phyloP scores from a whole-genome alignment of 1,140 invertebrate species.

The Plectrocnemia conspersa region DNA sequence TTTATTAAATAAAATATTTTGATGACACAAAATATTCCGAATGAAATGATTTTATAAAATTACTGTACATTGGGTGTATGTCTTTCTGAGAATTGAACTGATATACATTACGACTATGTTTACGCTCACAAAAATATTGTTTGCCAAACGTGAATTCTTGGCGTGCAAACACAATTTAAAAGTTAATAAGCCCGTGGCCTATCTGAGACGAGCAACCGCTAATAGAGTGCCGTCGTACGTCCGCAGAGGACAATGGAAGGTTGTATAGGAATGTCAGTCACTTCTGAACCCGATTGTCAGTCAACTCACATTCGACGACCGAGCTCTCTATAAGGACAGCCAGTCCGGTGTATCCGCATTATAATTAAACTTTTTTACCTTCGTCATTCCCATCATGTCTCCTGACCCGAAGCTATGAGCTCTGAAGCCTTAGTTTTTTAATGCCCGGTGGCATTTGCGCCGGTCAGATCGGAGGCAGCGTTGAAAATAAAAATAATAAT shows the following conservation, averaged over 20 bases:
- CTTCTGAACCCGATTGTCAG: constrained; percentile 22
- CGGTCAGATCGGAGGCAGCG: not conserved
- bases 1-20: too few relatives aligned
- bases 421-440: too few relatives aligned
- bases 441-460: too few relatives aligned
- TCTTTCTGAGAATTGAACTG: too few relatives aligned
- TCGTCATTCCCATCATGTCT: constrained; percentile 17
- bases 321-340: constrained; percentile 21
- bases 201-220: not conserved
- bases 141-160: too few relatives aligned
- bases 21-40: too few relatives aligned
- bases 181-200: not conserved
- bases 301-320: constrained; percentile 17
- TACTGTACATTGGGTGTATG: too few relatives aligned
- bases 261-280: constrained; percentile 21
- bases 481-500: not conserved
- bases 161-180: not conserved
- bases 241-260: constrained; percentile 15
- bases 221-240: not conserved
- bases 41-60: too few relatives aligned
- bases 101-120: too few relatives aligned
- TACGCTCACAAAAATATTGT: too few relatives aligned
- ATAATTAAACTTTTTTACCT: constrained; percentile 20
- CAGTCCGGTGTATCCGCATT: constrained; percentile 18
- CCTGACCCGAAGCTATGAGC: constrained; percentile 6